Evolutionary conservation across 2,113 vertebrate genomes (phyloP).

Genomic region (Tonatia bakeri): DNA sequence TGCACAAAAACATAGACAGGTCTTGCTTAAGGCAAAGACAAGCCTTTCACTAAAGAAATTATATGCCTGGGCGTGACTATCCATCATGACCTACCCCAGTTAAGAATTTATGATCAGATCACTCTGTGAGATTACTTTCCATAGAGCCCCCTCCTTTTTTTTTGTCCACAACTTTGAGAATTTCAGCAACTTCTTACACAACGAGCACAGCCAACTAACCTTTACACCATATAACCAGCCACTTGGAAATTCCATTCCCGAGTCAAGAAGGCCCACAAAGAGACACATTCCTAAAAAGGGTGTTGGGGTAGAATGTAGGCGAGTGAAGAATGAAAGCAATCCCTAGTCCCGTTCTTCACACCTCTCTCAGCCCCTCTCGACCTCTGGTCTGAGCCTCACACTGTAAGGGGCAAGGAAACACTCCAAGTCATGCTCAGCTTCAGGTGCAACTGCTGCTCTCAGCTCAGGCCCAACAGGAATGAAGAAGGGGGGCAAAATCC

Average conservation of each 20-base stretch:
- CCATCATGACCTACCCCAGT: background rate
- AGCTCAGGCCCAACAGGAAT: too few species aligned
- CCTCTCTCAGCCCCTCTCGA: background rate
- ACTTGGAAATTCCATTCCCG: constrained; percentile 14
- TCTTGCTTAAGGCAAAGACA: background rate
- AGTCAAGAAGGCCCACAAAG: background rate
- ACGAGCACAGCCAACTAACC: background rate
- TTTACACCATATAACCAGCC: background rate
- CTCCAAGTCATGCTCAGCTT: background rate
- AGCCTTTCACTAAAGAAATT: background rate
- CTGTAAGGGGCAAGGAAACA: background rate
- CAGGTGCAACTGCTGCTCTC: background rate
- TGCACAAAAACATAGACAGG: background rate
- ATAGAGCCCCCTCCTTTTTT: background rate
- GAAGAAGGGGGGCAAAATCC: background rate
- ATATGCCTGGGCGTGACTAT: background rate
- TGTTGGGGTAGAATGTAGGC: background rate
- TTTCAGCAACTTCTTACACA: background rate
- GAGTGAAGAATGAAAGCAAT: background rate
- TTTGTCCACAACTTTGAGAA: background rate
- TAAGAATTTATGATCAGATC: background rate
- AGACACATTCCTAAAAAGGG: background rate
- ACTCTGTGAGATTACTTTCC: background rate
- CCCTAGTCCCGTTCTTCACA: background rate
- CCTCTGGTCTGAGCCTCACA: background rate